A percentile compares a stretch with the other conserved stretches of the same genome.
phyloP scores from a whole-genome alignment of 2,113 vertebrate species.

The Campylorhamphus procurvoides region DNA sequence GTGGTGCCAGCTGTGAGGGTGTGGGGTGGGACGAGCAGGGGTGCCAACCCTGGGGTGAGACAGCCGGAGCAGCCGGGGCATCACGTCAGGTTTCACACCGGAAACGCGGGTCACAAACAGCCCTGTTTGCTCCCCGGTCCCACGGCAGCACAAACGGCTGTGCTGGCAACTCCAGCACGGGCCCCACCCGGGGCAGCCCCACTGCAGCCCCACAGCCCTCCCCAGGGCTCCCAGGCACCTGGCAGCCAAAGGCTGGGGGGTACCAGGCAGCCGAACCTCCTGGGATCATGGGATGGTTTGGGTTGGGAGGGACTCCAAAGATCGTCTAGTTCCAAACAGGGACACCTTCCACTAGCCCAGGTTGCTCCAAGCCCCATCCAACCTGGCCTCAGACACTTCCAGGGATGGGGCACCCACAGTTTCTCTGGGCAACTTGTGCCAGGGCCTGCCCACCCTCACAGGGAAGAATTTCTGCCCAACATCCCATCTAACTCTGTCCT shows the following conservation, averaged over 20 bases:
- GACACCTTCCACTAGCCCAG: background rate
- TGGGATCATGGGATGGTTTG: rapidly evolving
- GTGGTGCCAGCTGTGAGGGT: background rate
- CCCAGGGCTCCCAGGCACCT: no score
- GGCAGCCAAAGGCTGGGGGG: background rate
- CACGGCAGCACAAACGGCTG: background rate
- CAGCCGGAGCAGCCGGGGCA: background rate
- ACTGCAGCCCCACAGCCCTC: background rate
- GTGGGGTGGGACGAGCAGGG: background rate
- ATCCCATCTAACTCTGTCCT: background rate
- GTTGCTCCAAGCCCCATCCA: background rate
- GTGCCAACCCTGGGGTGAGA: background rate
- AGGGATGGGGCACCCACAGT: background rate
- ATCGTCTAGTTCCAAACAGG: background rate
- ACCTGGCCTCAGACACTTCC: background rate
- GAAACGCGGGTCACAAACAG: background rate
- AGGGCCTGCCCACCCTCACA: background rate
- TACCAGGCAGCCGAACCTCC: background rate
- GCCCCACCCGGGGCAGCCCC: background rate
- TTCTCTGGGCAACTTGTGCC: background rate
- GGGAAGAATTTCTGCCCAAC: background rate
- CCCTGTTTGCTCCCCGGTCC: background rate
- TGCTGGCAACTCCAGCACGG: rapidly evolving
- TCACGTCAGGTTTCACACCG: background rate
- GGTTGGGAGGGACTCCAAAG: background rate